Conservation (phyloP, 2,113 vertebrate species). For the Rhinogobius similis region DNA sequence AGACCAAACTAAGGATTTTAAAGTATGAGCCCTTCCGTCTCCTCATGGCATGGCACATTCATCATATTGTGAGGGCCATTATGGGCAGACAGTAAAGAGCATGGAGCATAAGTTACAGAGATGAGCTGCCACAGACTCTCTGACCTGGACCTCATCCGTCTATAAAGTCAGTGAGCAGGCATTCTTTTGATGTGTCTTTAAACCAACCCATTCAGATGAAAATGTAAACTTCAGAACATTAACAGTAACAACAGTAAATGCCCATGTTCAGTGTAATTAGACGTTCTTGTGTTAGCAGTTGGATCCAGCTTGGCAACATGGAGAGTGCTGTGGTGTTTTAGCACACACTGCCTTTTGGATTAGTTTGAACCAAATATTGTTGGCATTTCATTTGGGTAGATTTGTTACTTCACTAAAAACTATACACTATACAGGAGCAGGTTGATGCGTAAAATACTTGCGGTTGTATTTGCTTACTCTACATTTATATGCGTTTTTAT, state of each 20-base stretch:
- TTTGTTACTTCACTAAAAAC: background rate
- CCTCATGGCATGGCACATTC: constrained; percentile 23
- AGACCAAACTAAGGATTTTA: background rate
- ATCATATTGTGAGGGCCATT: constrained; percentile 41
- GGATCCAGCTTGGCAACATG: constrained; percentile 31
- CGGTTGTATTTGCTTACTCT: too few species aligned
- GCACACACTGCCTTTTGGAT: constrained; percentile 3
- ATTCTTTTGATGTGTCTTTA: background rate
- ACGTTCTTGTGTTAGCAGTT: constrained; percentile 31
- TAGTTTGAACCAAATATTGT: constrained; percentile 18
- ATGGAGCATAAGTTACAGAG: constrained; percentile 26
- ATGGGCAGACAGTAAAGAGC: constrained; percentile 22
- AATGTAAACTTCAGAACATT: constrained; percentile 21
- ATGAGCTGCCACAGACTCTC: constrained; percentile 16
- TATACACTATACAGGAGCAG: too few species aligned
- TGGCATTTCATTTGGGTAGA: background rate
- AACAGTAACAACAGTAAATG: too few species aligned
- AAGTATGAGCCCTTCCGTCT: constrained; percentile 13
- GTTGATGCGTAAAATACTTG: too few species aligned
- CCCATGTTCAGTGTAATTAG: constrained; percentile 23
- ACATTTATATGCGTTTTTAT: too few species aligned
- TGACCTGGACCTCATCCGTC: constrained; percentile 19
- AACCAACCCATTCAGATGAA: constrained; percentile 9
- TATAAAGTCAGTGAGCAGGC: constrained; percentile 11
- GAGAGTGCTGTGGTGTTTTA: constrained; percentile 17